Evolutionary conservation across 2,113 vertebrate genomes (phyloP), one percentile per base, ranked within the genome.

Genomic region (Syngnathus scovelli): DNA sequence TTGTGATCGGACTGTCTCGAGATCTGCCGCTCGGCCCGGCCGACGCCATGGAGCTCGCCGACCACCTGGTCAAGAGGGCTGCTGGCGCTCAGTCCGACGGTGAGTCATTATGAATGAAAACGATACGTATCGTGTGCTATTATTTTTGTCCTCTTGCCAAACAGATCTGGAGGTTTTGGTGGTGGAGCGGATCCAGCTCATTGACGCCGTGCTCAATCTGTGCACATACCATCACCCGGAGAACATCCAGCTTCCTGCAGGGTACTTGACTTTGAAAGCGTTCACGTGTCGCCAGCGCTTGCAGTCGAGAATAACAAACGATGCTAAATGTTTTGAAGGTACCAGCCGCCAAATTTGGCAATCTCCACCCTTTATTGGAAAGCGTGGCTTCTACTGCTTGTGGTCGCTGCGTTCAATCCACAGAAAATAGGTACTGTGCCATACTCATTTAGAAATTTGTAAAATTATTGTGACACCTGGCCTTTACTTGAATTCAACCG

Each of bases 291-390:
- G 6, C n/a, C n/a, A 7, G 13, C 21, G 19, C 65, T 71, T 70
- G 39, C 55, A 46, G n/a, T 59, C 5, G 41, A 67, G 68, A 13
- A 56, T 71, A 69, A 77, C 64, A 33, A 67, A 51, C 62, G 19
- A 52, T 18, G 49, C 33, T 65, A 77, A 6, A 61, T 86, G 27
- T 3, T 83, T 90, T 8, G 19, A 66, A 99, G 97, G 79, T 99
- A 99, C 76, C 95, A 98, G 78, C 94, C 94, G 18, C 97, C 97
- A 11, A 98, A 95, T 83, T 86, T 99, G 39, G 97, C 97, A 38
- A 99, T 99, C 87, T 98, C 96, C 4, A 93, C 94, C 0, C 93
- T 99, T 3, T 98, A 98, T 77, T 99, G 97, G 97, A 99, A 99
- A 72, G 97, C 97, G 0, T 99, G 97, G 96, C 94, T 96, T 18